These are phyloP conservation scores for Rhabdornis inornatus DNA, from an alignment of 2,113 vertebrate species.

Conservation along the genomic window DNA sequence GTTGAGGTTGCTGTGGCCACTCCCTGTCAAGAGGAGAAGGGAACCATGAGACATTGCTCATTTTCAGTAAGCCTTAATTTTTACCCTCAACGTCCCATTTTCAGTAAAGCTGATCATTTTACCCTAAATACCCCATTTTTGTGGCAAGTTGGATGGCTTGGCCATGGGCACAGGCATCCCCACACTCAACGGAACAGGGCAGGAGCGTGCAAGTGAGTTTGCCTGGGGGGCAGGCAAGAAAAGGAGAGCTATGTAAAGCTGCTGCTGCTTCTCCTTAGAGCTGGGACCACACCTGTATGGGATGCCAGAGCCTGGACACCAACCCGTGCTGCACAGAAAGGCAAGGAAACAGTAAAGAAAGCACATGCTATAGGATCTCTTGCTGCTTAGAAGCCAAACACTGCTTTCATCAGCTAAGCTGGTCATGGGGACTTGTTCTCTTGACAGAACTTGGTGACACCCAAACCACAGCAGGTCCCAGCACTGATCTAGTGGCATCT, in stretches of 20 bases:
- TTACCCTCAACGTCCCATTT: background rate
- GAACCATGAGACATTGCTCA: background rate
- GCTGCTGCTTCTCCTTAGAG: background rate
- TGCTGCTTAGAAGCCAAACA: background rate
- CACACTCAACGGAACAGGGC: fast-evolving
- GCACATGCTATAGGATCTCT: background rate
- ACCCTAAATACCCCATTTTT: background rate
- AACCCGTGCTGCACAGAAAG: background rate
- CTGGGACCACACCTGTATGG: background rate
- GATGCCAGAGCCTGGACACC: background rate
- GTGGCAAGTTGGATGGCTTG: background rate
- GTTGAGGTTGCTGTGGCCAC: background rate
- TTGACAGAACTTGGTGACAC: background rate
- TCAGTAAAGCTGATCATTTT: background rate
- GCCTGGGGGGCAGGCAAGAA: background rate
- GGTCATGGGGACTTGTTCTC: background rate
- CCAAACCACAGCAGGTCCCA: background rate
- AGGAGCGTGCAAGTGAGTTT: background rate
- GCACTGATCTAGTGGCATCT: background rate
- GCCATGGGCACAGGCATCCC: background rate
- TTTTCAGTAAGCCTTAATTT: background rate
- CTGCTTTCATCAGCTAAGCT: background rate
- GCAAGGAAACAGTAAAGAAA: background rate
- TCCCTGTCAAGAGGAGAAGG: conserved; percentile 61
- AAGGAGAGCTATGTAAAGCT: background rate